phyloP scores from a whole-genome alignment of 2,797 vertebrate genomes.

The Morelia viridis region DNA sequence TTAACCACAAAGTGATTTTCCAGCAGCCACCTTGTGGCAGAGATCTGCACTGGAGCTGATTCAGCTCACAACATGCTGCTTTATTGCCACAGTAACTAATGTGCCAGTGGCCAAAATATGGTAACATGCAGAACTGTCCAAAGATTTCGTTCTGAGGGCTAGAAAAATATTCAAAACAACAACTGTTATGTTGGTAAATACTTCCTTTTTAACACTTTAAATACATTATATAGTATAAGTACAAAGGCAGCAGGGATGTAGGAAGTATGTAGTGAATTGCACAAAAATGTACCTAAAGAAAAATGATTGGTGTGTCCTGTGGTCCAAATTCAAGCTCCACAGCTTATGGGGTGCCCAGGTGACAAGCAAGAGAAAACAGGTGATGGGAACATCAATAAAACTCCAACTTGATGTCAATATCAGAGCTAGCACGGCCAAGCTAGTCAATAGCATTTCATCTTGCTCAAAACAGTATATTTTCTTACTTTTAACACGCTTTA shows the following conservation, averaged over 20 bases:
- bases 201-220: neutral
- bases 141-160: neutral
- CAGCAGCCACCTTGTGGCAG: constrained; percentile 9
- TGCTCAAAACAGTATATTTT: neutral
- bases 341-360: neutral
- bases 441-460: neutral
- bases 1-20: constrained; percentile 10
- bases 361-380: neutral
- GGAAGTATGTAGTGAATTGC: neutral
- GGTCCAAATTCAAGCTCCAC: neutral
- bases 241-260: neutral
- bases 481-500: too few species aligned
- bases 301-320: neutral
- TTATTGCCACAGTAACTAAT: neutral
- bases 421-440: neutral
- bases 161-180: neutral
- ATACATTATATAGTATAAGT: neutral
- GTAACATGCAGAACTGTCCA: neutral
- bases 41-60: neutral
- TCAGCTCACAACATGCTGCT: neutral
- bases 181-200: neutral
- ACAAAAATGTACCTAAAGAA: neutral
- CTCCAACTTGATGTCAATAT: neutral
- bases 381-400: neutral
- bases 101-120: neutral